A percentile compares a stretch with the other conserved stretches of the same genome.
Conservation (phyloP, 2,797 vertebrate species). For the Peromyscus melanophrys region DNA sequence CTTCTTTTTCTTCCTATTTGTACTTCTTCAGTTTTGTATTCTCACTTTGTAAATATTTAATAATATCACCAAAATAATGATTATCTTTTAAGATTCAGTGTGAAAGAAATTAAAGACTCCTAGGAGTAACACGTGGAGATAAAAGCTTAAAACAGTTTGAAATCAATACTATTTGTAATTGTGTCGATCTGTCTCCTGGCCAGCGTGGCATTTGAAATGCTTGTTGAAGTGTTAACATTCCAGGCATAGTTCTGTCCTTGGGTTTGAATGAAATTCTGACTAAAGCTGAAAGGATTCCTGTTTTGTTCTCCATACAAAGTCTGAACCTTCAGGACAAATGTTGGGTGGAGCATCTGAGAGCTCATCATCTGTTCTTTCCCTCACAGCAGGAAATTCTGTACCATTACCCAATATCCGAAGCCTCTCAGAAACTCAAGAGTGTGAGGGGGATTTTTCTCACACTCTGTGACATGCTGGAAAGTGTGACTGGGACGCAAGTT, state of each 20-base stretch:
- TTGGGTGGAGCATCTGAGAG: background rate
- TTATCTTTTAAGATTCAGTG: constrained; percentile 47
- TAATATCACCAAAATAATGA: constrained; percentile 14
- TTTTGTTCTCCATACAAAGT: constrained; percentile 40
- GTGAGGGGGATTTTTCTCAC: constrained; percentile 98
- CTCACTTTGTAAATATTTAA: constrained; percentile 17
- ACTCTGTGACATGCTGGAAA: constrained; percentile 97
- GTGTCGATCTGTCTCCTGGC: background rate
- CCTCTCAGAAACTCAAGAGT: constrained; percentile 95
- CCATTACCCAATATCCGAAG: constrained; percentile 95
- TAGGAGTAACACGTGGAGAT: background rate
- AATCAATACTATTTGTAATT: constrained; percentile 37
- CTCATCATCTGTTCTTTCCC: constrained; percentile 76
- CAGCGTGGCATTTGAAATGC: constrained; percentile 14
- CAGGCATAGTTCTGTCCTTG: constrained; percentile 27
- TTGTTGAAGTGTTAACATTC: constrained; percentile 57
- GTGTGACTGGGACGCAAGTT: constrained; percentile 94
- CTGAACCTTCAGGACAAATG: constrained; percentile 10
- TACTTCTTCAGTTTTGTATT: constrained; percentile 27
- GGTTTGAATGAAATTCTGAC: constrained; percentile 20
- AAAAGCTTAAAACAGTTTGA: constrained; percentile 66
- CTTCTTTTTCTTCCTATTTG: background rate
- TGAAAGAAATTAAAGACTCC: constrained; percentile 23
- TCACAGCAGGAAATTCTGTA: constrained; percentile 97
- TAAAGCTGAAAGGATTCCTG: constrained; percentile 26